Conservation (phyloP, 2,888 invertebrate species). For the Phyllotreta striolata region DNA sequence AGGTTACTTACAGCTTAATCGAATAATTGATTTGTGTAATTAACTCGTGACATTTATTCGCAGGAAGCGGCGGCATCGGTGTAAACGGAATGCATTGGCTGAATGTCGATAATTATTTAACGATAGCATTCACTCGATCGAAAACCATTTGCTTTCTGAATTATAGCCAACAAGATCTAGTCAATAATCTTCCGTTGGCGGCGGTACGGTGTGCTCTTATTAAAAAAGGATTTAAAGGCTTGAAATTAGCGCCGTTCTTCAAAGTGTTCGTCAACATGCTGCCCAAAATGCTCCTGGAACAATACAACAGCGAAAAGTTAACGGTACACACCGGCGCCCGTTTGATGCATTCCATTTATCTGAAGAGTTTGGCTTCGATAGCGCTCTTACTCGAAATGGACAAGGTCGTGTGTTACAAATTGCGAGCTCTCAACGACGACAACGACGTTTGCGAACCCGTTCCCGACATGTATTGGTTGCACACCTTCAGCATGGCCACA, state of each 20-base stretch:
- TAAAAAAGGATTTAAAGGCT: slow-evolving; percentile 63
- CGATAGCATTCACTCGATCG: slow-evolving; percentile 65
- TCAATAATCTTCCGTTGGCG: slow-evolving; percentile 62
- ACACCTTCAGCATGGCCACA: slow-evolving; percentile 64
- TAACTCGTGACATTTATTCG: slow-evolving; percentile 1
- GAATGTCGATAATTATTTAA: slow-evolving; percentile 61
- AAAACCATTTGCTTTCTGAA: slow-evolving; percentile 64
- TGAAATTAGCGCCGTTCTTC: slow-evolving; percentile 66
- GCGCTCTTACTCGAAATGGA: slow-evolving; percentile 66
- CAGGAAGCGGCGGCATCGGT: slow-evolving; percentile 59
- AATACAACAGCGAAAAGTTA: slow-evolving; percentile 67
- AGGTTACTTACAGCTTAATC: slow-evolving; percentile 53
- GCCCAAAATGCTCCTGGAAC: slow-evolving; percentile 64
- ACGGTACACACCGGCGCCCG: slow-evolving; percentile 67
- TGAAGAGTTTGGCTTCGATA: slow-evolving; percentile 66
- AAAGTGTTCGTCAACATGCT: slow-evolving; percentile 61
- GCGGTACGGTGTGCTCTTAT: slow-evolving; percentile 63
- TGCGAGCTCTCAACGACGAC: slow-evolving; percentile 62
- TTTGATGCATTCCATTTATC: slow-evolving; percentile 67
- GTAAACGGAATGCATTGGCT: slow-evolving; percentile 65
- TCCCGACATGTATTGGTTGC: slow-evolving; percentile 67
- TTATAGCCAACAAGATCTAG: slow-evolving; percentile 60
- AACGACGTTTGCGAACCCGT: slow-evolving; percentile 51
- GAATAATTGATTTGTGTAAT: background rate
- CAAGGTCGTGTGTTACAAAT: slow-evolving; percentile 63